Percentiles rank a stretch among this genome's conserved stretches.
phyloP scores from a whole-genome alignment of 2,113 vertebrate genomes.

The Oncorhynchus mykiss region DNA sequence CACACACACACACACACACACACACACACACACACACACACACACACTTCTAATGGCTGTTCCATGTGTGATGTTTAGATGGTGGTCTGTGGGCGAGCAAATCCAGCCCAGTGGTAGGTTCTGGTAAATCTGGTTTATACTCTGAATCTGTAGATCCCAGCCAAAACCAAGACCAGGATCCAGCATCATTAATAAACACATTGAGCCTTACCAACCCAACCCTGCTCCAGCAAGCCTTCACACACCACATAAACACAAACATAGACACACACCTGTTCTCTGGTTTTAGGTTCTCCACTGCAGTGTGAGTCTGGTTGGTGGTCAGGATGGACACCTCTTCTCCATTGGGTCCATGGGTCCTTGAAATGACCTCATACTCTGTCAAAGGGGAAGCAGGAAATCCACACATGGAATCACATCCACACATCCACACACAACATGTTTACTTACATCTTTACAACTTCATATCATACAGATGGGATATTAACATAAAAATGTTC shows the following conservation, averaged over 20 bases:
- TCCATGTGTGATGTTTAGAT: constrained; percentile 64
- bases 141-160: constrained; percentile 33
- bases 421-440: too few species aligned
- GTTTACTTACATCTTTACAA: not conserved
- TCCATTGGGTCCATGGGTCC: constrained; percentile 80
- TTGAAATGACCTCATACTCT: constrained; percentile 94
- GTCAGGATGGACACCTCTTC: constrained; percentile 82
- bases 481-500: not conserved
- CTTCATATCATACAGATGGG: not conserved
- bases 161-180: too few species aligned
- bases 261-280: constrained; percentile 82
- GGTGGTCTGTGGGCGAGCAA: constrained; percentile 34
- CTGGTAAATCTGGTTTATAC: constrained; percentile 27
- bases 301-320: constrained; percentile 94
- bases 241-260: constrained; percentile 19
- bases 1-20: too few species aligned
- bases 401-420: not conserved
- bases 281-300: constrained; percentile 94
- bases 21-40: too few species aligned
- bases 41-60: constrained; percentile 52
- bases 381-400: constrained; percentile 7
- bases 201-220: constrained; percentile 36
- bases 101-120: constrained; percentile 36
- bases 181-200: constrained; percentile 44
- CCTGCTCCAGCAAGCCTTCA: constrained; percentile 14